phyloP scores from a whole-genome alignment of 2,888 invertebrate species.

The Deilephila porcellus region DNA sequence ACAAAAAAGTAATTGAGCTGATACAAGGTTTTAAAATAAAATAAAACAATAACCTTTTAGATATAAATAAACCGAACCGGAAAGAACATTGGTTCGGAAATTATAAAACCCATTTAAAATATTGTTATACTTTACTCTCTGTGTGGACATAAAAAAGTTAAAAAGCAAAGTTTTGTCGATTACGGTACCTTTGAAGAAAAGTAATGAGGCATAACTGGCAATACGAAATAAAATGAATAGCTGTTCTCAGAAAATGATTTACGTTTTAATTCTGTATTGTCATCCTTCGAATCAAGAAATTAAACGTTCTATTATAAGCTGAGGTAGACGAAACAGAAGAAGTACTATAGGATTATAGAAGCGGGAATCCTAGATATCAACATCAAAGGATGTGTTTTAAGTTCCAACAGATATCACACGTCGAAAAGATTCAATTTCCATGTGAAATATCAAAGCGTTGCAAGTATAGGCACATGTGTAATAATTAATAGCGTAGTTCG shows the following conservation, averaged over 20 bases:
- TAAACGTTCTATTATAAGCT: no score
- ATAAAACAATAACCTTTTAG: no score
- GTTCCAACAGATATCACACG: neutral
- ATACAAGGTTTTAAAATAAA: no score
- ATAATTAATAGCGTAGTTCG: neutral
- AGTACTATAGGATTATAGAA: no score
- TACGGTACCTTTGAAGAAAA: neutral
- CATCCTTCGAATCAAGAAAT: no score
- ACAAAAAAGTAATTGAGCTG: no score
- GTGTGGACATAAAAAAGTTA: neutral
- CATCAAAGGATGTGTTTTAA: neutral
- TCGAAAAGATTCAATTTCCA: constrained; percentile 8
- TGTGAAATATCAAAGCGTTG: constrained; percentile 11
- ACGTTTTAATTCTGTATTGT: neutral
- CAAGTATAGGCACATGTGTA: neutral
- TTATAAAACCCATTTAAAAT: neutral
- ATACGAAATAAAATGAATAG: neutral
- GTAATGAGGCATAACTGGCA: neutral
- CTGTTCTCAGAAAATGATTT: neutral
- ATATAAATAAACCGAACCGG: no score
- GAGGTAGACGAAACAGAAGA: no score
- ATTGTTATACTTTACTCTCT: neutral
- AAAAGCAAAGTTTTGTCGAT: neutral
- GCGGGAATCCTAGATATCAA: no score
- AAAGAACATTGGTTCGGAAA: no score